phyloP scores from a whole-genome alignment of 2,888 invertebrate species.

The Plagodis pulveraria region DNA sequence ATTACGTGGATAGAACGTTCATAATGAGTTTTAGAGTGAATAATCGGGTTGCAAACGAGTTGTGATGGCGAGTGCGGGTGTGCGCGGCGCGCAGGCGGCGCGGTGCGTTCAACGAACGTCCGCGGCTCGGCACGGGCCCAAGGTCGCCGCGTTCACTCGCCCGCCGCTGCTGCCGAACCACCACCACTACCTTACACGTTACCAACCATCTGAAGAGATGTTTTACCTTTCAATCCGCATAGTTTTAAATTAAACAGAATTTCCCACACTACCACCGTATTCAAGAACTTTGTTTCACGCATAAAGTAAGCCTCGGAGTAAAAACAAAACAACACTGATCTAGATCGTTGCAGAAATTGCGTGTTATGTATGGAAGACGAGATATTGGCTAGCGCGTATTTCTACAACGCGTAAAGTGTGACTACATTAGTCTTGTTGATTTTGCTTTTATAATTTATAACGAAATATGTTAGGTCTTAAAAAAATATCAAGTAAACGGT shows the following conservation, averaged over 20 bases:
- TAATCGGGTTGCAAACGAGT: slow-evolving; percentile 74
- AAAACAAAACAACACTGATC: slow-evolving; percentile 1
- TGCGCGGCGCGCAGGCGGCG: slow-evolving; percentile 45
- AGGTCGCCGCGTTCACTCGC: slow-evolving; percentile 78
- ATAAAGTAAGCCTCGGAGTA: neutral
- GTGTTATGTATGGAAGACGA: slow-evolving; percentile 13
- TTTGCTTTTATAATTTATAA: slow-evolving; percentile 19
- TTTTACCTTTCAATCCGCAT: slow-evolving; percentile 49
- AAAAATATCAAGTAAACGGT: slow-evolving; percentile 22
- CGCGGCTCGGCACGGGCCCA: slow-evolving; percentile 79
- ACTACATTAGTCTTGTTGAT: slow-evolving; percentile 28
- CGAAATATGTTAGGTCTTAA: slow-evolving; percentile 21
- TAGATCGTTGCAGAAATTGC: slow-evolving; percentile 28
- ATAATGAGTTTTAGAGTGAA: slow-evolving; percentile 64
- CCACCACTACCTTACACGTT: slow-evolving; percentile 28
- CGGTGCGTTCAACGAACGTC: slow-evolving; percentile 82
- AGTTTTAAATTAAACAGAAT: slow-evolving; percentile 23
- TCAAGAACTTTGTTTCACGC: slow-evolving; percentile 6
- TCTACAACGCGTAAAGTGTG: slow-evolving; percentile 27
- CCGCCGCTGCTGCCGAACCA: slow-evolving; percentile 39
- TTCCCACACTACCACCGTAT: neutral
- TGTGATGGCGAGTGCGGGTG: slow-evolving; percentile 49
- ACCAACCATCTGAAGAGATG: slow-evolving; percentile 47
- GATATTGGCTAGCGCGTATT: slow-evolving; percentile 22
- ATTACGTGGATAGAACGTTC: slow-evolving; percentile 41